These are phyloP conservation scores for Tetranychus urticae DNA, from an alignment of 1,140 invertebrate genomes.

Conservation along the genomic window DNA sequence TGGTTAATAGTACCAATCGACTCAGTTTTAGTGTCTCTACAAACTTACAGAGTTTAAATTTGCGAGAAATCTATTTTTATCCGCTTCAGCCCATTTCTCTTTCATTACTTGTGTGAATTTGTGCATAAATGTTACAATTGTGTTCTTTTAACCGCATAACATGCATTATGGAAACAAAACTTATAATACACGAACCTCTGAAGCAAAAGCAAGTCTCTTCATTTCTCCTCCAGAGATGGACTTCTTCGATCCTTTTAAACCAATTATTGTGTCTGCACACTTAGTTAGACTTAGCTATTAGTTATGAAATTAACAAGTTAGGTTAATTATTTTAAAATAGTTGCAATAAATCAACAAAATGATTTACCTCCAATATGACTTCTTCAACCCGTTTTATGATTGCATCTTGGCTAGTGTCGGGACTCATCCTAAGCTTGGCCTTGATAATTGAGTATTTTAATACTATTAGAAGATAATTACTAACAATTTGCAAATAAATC, in stretches of 20 bases:
- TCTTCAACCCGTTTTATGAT: background rate
- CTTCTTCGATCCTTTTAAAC: constrained; percentile 51
- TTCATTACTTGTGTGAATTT: no score
- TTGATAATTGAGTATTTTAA: constrained; percentile 17
- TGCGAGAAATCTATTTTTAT: no score
- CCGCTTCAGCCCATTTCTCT: no score
- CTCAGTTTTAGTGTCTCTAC: no score
- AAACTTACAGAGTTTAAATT: no score
- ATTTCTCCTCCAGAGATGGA: constrained; percentile 66
- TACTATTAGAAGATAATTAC: constrained; percentile 20
- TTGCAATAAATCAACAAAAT: no score
- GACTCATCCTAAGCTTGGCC: background rate
- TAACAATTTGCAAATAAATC: background rate
- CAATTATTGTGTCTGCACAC: constrained; percentile 48
- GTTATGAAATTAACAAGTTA: background rate
- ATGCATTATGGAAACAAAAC: background rate
- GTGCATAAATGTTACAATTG: no score
- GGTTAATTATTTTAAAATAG: no score
- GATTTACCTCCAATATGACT: background rate
- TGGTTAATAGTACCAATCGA: no score
- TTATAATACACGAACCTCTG: constrained; percentile 31
- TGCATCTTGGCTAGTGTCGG: background rate
- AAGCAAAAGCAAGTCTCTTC: constrained; percentile 61
- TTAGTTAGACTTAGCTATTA: constrained; percentile 51
- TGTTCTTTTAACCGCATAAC: background rate